A percentile compares a stretch with the other conserved stretches of the same genome.
Evolutionary conservation across 2,113 vertebrate species (phyloP).

Genomic region (Ranitomeya variabilis): DNA sequence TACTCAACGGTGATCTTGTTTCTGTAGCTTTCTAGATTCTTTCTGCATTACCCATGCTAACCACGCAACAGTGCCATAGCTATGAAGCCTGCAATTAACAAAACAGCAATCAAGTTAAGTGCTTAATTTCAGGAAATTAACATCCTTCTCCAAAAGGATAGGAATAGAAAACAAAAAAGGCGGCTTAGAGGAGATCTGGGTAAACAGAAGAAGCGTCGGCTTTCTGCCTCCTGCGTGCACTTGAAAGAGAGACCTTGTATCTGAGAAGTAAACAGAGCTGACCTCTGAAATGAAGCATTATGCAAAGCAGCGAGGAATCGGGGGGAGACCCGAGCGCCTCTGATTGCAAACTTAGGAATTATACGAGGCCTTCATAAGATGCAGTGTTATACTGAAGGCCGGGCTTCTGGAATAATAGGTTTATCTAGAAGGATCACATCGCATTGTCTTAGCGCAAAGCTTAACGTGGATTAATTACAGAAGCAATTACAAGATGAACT

Average conservation of each 20-base stretch:
- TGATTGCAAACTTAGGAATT: not conserved
- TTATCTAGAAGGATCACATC: not conserved
- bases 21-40: constrained; percentile 46
- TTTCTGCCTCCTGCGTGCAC: constrained; percentile 65
- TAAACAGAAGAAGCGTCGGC: constrained; percentile 67
- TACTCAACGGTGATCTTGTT: constrained; percentile 2
- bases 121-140: constrained; percentile 73
- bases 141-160: constrained; percentile 67
- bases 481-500: constrained; percentile 13
- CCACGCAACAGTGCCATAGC: constrained; percentile 67
- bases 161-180: constrained; percentile 62
- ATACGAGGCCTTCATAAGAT: constrained; percentile 15
- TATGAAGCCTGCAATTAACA: constrained; percentile 71
- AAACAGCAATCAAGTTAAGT: constrained; percentile 73
- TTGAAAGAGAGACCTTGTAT: constrained; percentile 61
- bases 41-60: constrained; percentile 66
- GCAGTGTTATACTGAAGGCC: not conserved
- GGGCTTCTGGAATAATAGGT: not conserved
- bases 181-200: constrained; percentile 62
- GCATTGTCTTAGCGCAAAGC: not conserved
- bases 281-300: constrained; percentile 53
- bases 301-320: constrained; percentile 20
- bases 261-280: constrained; percentile 61
- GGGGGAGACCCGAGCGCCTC: not conserved
- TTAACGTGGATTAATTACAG: constrained; percentile 18